Evolutionary conservation across 1,140 invertebrate genomes (phyloP).

Genomic region (Papilio dardanus): DNA sequence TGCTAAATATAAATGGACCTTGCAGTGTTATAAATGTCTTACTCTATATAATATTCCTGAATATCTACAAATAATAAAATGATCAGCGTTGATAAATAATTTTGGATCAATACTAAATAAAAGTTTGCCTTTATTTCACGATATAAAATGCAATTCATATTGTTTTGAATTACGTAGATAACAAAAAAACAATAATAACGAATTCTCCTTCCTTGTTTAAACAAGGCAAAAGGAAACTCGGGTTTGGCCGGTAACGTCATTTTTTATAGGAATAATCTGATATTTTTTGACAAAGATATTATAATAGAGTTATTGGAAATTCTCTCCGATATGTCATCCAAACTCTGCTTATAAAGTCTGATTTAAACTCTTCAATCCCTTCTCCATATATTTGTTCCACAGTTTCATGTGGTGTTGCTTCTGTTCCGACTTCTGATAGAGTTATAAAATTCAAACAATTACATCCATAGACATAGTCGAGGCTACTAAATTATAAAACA

Average conservation of each 20-base stretch:
- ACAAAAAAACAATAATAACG: too few relatives aligned
- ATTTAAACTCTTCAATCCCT: slow-evolving; percentile 89
- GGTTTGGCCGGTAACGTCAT: background rate
- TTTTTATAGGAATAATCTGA: background rate
- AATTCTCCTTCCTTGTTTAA: too few relatives aligned
- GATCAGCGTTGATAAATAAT: background rate
- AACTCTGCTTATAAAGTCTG: slow-evolving; percentile 89
- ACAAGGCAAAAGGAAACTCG: too few relatives aligned
- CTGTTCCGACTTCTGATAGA: slow-evolving; percentile 85
- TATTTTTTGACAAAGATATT: too few relatives aligned
- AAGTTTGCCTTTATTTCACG: too few relatives aligned
- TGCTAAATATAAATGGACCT: slow-evolving; percentile 35
- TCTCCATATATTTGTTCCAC: slow-evolving; percentile 84
- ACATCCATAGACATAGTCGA: background rate
- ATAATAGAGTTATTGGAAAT: slow-evolving; percentile 89
- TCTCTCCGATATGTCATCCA: slow-evolving; percentile 93
- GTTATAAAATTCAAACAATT: background rate
- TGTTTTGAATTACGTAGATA: too few relatives aligned
- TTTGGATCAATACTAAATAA: background rate
- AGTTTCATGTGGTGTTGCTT: slow-evolving; percentile 82
- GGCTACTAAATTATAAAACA: background rate
- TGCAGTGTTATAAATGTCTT: slow-evolving; percentile 11
- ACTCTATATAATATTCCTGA: background rate
- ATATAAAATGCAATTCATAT: too few relatives aligned
- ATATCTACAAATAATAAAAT: background rate